These are phyloP conservation scores for Drosophila bocqueti DNA, from an alignment of 1,140 invertebrate genomes.

Conservation along the genomic window DNA sequence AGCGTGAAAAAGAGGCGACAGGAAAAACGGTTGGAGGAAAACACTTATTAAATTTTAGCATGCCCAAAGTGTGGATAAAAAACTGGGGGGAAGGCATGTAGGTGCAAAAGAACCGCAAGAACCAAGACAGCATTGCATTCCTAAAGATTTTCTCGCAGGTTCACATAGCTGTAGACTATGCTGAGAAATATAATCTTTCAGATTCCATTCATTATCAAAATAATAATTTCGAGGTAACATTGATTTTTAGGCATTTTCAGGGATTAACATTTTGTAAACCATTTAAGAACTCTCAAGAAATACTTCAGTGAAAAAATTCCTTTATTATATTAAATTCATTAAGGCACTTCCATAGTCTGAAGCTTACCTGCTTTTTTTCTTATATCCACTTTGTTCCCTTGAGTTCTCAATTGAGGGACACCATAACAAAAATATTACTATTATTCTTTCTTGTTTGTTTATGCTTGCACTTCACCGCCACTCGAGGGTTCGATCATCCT, in stretches of 20 bases:
- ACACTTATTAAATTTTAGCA: conserved; percentile 80
- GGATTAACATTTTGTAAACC: neutral
- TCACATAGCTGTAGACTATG: conserved; percentile 42
- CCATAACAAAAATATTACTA: conserved; percentile 50
- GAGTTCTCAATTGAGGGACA: conserved; percentile 41
- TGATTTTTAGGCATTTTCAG: neutral
- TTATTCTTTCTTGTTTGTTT: conserved; percentile 27
- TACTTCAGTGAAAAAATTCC: neutral
- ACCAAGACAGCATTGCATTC: conserved; percentile 46
- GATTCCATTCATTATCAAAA: too few species aligned
- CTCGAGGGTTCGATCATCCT: conserved; percentile 63
- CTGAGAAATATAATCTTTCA: neutral
- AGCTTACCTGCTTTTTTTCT: conserved; percentile 44
- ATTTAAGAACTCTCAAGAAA: neutral
- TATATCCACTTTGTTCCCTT: conserved; percentile 57
- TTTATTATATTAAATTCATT: too few species aligned
- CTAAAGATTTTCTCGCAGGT: conserved; percentile 22
- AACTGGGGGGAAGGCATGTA: neutral
- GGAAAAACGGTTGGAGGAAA: conserved; percentile 75
- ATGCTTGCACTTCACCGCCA: conserved; percentile 64
- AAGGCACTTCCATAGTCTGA: neutral
- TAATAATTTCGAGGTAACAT: neutral
- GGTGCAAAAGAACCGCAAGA: conserved; percentile 36
- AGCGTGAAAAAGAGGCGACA: conserved; percentile 63
- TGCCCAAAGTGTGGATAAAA: conserved; percentile 49